Base-by-base conservation (phyloP, 1,140 invertebrate species). In the Drosophila busckii region DNA sequence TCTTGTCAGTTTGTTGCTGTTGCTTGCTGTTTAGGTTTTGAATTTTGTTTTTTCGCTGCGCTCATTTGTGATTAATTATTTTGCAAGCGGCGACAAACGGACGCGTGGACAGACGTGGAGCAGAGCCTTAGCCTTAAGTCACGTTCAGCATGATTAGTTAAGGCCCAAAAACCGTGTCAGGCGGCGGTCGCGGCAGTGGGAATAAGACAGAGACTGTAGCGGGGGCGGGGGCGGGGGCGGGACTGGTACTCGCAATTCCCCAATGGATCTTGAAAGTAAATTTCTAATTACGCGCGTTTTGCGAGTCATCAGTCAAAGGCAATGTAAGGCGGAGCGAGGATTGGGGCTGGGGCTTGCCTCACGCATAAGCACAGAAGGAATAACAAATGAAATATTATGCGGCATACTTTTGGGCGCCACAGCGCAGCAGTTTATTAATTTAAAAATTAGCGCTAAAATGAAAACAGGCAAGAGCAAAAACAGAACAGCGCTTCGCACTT, bases 31-130 rank as follows among this genome's bases (percentile, higher is more conserved):
- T 34, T 42, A 38, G 15, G 9, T n/a, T 22, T 7, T 44, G 25
- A 13, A n/a, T 40, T 22, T 54, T 59, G 17, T 26, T 10, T 16
- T 35, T 52, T 45, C 19, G 49, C 19, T 61, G 31, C 50, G 42
- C 66, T 61, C 67, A 67, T 78, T 84, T 78, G 70, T 84, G 71
- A 84, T 84, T 84, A 84, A 84, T 84, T 84, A 84, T 84, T 84
- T 84, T 70, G 60, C 53, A 82, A 73, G 69, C 63, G 50, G 46
- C 26, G 46, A 56, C 31, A 29, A 46, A 54, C 45, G 26, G 22
- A 44, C 26, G 32, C 40, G 45, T 22, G n/a, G 6, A 7, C 2
- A 5, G 25, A 12, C 20, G 48, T 5, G 10, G 5, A 1, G 20
- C 13, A 13, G 42, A 23, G 40, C 46, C 64, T 49, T 60, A 56